Evolutionary conservation across 2,888 invertebrate species (phyloP).

Genomic region (Calliopum simillimum): DNA sequence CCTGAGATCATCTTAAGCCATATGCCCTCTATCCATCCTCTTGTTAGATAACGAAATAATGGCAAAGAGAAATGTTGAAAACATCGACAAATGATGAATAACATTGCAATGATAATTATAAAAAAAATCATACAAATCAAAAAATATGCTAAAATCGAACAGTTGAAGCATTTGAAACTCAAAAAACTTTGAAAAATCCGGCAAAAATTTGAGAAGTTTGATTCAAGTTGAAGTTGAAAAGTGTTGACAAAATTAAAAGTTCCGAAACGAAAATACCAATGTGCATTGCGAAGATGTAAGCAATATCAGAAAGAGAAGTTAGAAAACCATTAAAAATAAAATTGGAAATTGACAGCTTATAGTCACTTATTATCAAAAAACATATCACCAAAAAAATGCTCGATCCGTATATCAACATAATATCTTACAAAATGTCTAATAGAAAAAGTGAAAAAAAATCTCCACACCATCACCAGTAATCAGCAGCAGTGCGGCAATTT

Average conservation of each 20-base stretch:
- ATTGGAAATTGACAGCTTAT: conserved; percentile 60
- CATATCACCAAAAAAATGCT: conserved; percentile 39
- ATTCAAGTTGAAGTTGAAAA: neutral
- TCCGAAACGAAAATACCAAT: neutral
- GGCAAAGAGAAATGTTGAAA: no score
- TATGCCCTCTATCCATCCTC: conserved; percentile 25
- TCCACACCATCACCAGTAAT: no score
- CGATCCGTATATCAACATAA: no score
- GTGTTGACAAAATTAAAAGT: neutral
- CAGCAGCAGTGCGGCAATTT: neutral
- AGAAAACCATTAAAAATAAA: no score
- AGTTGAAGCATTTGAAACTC: neutral
- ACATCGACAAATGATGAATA: no score
- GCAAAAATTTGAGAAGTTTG: neutral
- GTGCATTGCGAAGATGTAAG: neutral
- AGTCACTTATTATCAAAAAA: conserved; percentile 52
- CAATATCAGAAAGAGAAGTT: conserved; percentile 39
- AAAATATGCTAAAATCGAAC: no score
- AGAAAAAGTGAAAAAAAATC: no score
- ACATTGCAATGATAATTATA: no score
- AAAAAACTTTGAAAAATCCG: neutral
- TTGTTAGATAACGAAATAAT: conserved; percentile 58
- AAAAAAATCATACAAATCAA: no score
- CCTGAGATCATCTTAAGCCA: no score
- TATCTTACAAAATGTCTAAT: neutral